Conservation (phyloP, 1,140 invertebrate genomes). For the Tribolium castaneum region DNA sequence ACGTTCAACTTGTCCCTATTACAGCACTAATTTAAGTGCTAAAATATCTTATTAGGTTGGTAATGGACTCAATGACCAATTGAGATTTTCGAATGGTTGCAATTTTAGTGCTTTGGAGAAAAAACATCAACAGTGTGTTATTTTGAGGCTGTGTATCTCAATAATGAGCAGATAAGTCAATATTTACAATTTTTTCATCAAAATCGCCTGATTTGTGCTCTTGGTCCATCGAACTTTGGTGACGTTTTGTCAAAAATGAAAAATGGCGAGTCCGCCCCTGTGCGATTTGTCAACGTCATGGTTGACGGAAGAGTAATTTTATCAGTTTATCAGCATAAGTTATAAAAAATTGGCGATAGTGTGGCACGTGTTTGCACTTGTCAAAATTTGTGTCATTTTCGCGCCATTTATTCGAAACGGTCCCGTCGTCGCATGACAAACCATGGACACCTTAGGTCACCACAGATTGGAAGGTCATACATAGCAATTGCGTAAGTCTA, state of each 20-base stretch:
- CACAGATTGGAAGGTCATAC: conserved; percentile 44
- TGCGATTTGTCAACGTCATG: background rate
- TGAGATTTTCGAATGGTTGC: no score
- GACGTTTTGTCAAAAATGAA: background rate
- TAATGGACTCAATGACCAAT: no score
- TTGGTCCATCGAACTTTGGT: conserved; percentile 5
- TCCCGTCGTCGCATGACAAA: conserved; percentile 12
- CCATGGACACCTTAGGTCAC: conserved; percentile 41
- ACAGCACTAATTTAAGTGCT: no score
- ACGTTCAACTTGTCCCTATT: no score
- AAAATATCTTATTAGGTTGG: no score
- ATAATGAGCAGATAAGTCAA: conserved; percentile 4
- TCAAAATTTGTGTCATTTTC: background rate
- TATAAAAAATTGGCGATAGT: background rate
- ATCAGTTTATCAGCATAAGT: background rate
- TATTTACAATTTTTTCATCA: conserved; percentile 16
- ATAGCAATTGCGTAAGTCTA: conserved; percentile 37
- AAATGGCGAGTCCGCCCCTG: background rate
- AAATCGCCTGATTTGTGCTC: background rate
- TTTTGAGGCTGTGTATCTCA: background rate
- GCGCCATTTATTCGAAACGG: background rate
- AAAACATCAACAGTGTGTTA: background rate
- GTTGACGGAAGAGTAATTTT: background rate
- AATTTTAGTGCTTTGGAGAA: background rate
- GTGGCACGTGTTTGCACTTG: background rate